Percentiles rank a stretch among this genome's conserved stretches.
phyloP scores from a whole-genome alignment of 1,140 invertebrate genomes.

The Grapholita molesta region DNA sequence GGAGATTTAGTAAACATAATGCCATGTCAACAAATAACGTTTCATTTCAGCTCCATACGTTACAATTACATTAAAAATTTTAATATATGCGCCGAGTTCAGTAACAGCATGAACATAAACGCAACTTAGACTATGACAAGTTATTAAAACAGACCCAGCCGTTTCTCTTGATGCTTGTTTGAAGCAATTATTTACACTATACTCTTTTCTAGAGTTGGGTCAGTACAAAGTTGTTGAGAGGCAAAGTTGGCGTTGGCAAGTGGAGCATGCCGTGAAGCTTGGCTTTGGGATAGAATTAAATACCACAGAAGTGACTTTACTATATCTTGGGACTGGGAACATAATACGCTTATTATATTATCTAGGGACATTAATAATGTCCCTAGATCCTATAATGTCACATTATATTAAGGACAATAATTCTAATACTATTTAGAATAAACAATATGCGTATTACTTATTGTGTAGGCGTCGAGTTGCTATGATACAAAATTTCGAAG shows the following conservation, averaged over 20 bases:
- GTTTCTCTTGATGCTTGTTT: conserved; percentile 28
- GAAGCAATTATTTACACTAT: conserved; percentile 45
- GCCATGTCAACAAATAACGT: too few species aligned
- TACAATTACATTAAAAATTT: not conserved
- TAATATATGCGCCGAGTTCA: not conserved
- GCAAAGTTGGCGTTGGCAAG: conserved; percentile 33
- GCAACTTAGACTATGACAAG: not conserved
- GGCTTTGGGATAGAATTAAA: conserved; percentile 1
- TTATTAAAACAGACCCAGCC: conserved; percentile 2
- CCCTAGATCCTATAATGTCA: too few species aligned
- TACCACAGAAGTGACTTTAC: not conserved
- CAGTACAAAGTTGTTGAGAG: conserved; percentile 34
- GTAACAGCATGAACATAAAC: not conserved
- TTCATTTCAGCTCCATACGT: too few species aligned
- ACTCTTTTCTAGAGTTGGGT: conserved; percentile 31
- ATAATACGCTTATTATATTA: too few species aligned
- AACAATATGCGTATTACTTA: too few species aligned
- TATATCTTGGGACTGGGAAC: too few species aligned
- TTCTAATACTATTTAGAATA: too few species aligned
- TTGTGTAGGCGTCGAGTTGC: too few species aligned
- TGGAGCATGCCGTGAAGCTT: conserved; percentile 21
- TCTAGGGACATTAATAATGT: too few species aligned
- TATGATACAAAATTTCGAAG: too few species aligned
- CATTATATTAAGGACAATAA: too few species aligned
- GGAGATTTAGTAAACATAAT: too few species aligned